Evolutionary conservation across 2,888 invertebrate genomes (phyloP).

Genomic region (Ectemnius lituratus): DNA sequence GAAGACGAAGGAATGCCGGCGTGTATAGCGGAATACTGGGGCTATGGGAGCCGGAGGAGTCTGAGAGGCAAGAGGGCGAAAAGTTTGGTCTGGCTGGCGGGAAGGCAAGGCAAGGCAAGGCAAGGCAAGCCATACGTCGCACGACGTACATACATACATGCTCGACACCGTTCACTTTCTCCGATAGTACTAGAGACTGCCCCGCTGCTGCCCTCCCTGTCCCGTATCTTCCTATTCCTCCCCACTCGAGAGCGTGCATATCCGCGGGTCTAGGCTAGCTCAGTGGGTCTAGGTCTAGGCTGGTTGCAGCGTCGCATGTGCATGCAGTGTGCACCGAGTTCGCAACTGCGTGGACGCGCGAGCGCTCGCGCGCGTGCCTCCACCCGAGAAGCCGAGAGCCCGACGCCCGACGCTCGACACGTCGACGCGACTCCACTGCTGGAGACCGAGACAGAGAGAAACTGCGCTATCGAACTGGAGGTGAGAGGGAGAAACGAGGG

Average conservation of each 20-base stretch:
- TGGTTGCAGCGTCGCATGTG: slow-evolving; percentile 63
- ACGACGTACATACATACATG: slow-evolving; percentile 25
- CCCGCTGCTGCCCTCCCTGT: slow-evolving; percentile 33
- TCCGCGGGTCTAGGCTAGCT: slow-evolving; percentile 73
- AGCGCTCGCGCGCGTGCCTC: slow-evolving; percentile 18
- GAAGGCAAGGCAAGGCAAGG: slow-evolving; percentile 41
- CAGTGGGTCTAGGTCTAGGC: slow-evolving; percentile 77
- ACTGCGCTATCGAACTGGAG: slow-evolving; percentile 5
- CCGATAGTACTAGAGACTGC: slow-evolving; percentile 64
- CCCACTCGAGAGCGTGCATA: slow-evolving; percentile 55
- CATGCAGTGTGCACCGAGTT: slow-evolving; percentile 58
- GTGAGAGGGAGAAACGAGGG: slow-evolving; percentile 5
- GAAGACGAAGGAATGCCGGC: neutral
- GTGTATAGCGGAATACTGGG: slow-evolving; percentile 1
- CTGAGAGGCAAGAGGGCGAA: neutral
- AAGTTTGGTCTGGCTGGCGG: slow-evolving; percentile 28
- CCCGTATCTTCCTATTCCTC: slow-evolving; percentile 40
- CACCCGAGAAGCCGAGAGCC: slow-evolving; percentile 2
- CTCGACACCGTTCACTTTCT: slow-evolving; percentile 65
- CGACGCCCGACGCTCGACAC: slow-evolving; percentile 2
- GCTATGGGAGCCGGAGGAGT: neutral
- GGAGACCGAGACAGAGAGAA: neutral
- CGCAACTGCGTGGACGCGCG: slow-evolving; percentile 53
- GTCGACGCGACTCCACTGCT: slow-evolving; percentile 12
- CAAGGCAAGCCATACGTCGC: slow-evolving; percentile 41